phyloP scores from a whole-genome alignment of 2,888 invertebrate species.

The Oscheius sp. region DNA sequence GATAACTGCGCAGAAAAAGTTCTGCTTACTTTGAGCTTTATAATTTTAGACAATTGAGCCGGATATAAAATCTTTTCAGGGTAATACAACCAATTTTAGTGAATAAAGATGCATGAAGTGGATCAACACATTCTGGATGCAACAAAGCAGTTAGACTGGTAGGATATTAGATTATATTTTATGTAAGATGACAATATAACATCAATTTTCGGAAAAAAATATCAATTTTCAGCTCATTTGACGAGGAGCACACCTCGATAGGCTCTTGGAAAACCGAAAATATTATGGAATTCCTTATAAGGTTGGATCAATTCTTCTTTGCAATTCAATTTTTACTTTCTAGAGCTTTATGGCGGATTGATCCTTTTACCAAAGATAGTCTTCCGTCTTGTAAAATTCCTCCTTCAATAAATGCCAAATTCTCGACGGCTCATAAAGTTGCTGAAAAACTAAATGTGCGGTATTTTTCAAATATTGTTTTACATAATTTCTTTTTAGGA shows the following conservation, averaged over 20 bases:
- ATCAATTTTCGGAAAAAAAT: too few species aligned
- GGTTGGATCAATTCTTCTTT: constrained; percentile 11
- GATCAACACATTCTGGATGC: constrained; percentile 32
- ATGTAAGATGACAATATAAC: neutral
- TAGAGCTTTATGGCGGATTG: constrained; percentile 50
- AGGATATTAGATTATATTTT: neutral
- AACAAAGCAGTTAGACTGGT: constrained; percentile 26
- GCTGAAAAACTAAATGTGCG: constrained; percentile 19
- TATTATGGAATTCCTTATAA: constrained; percentile 26
- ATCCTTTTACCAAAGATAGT: constrained; percentile 15
- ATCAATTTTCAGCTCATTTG: constrained; percentile 31
- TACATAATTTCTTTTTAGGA: constrained; percentile 36
- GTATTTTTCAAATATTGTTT: neutral
- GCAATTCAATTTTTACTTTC: neutral
- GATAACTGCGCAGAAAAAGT: neutral
- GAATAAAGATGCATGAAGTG: constrained; percentile 26
- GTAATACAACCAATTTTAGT: neutral
- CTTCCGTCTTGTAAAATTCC: constrained; percentile 37
- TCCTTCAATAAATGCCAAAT: constrained; percentile 10
- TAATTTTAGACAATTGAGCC: too few species aligned
- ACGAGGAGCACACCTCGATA: constrained; percentile 9
- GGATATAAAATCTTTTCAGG: neutral
- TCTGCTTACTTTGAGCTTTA: neutral
- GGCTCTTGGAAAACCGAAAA: constrained; percentile 8
- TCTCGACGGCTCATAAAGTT: constrained; percentile 17